phyloP scores from a whole-genome alignment of 1,140 invertebrate genomes.

The Ptiloglossa arizonensis region DNA sequence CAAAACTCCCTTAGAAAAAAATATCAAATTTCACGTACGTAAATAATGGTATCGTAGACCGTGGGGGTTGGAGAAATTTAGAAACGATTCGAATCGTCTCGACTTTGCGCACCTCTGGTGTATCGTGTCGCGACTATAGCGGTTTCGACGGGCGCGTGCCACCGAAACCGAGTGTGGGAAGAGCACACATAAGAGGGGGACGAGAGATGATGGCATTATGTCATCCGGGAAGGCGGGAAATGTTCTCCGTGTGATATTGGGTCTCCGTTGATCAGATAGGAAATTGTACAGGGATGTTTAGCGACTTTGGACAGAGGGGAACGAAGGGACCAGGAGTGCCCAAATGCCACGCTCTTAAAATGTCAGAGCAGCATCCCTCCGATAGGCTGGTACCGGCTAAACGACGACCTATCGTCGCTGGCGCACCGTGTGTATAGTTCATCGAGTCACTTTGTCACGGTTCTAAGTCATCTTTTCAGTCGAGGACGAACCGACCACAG shows the following conservation, averaged over 20 bases:
- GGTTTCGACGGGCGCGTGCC: conserved; percentile 31
- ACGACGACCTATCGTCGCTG: conserved; percentile 45
- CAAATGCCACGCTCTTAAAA: conserved; percentile 75
- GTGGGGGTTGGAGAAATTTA: no score
- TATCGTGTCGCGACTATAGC: conserved; percentile 26
- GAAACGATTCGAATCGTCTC: no score
- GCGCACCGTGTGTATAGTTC: conserved; percentile 28
- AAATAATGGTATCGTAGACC: no score
- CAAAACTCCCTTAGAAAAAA: no score
- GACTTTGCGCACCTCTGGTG: background rate
- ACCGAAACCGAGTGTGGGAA: conserved; percentile 72
- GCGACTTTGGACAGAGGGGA: conserved; percentile 66
- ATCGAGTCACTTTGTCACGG: conserved; percentile 58
- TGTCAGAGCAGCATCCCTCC: conserved; percentile 78
- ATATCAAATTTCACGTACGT: no score
- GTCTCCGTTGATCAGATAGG: conserved; percentile 75
- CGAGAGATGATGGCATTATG: conserved; percentile 66
- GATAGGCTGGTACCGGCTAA: conserved; percentile 63
- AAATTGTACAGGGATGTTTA: conserved; percentile 76
- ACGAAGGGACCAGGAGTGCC: conserved; percentile 43
- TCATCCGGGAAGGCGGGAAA: conserved; percentile 73
- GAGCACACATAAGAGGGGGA: conserved; percentile 58
- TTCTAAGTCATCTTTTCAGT: conserved; percentile 13
- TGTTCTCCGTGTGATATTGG: conserved; percentile 70
- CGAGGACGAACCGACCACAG: background rate